Conservation (phyloP, 2,797 vertebrate species). For the Phrynocephalus forsythii region DNA sequence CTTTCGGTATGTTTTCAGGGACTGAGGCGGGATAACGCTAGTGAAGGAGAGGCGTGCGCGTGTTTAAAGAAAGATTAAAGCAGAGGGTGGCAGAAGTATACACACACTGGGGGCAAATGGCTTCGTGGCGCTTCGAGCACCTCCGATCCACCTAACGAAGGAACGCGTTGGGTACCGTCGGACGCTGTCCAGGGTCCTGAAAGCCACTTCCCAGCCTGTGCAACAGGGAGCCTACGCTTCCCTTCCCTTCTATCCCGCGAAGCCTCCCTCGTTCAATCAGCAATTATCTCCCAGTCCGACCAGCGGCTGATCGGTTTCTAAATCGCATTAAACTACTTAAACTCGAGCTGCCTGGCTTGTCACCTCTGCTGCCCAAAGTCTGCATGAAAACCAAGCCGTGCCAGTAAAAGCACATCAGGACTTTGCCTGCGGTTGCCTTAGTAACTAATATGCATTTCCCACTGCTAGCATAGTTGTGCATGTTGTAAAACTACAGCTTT, state of each 20-base stretch:
- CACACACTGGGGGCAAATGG: neutral
- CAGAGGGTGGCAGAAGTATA: conserved; percentile 23
- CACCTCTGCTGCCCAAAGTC: conserved; percentile 52
- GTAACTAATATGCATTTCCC: conserved; percentile 75
- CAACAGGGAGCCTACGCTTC: conserved; percentile 33
- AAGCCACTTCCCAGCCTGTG: neutral
- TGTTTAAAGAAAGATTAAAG: neutral
- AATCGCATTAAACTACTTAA: neutral
- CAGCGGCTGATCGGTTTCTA: neutral
- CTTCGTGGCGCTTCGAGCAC: conserved; percentile 2
- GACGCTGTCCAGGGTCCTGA: conserved; percentile 17
- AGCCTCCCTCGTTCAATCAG: neutral
- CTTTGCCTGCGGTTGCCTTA: conserved; percentile 78
- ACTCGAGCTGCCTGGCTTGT: conserved; percentile 13
- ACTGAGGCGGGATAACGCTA: conserved; percentile 13
- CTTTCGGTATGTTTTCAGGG: conserved; percentile 26
- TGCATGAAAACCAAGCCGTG: conserved; percentile 51
- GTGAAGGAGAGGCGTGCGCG: conserved; percentile 14
- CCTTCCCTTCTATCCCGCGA: conserved; percentile 1
- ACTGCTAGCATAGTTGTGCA: conserved; percentile 56
- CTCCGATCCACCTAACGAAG: neutral
- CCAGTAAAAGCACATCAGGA: conserved; percentile 64
- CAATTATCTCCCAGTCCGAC: neutral
- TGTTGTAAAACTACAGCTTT: conserved; percentile 50
- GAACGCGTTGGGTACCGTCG: neutral